Percentiles rank a stretch among this genome's conserved stretches.
Conservation (phyloP, 2,888 invertebrate species). For the Drosophila percnosoma region DNA sequence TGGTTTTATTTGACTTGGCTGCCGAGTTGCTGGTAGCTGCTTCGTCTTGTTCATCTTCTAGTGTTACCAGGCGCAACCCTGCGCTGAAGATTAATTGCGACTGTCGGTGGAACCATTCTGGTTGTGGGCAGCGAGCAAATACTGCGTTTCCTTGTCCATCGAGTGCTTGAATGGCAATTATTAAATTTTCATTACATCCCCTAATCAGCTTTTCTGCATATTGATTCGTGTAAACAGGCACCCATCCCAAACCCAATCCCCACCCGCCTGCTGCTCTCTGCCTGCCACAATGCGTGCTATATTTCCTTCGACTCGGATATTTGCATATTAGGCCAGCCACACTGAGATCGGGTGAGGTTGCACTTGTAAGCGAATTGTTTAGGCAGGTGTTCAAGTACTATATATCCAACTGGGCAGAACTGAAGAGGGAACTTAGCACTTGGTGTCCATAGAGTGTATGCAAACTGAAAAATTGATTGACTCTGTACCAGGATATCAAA, state of each 20-base stretch:
- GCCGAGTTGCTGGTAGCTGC: slow-evolving; percentile 37
- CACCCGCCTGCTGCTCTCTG: neutral
- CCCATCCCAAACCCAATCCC: neutral
- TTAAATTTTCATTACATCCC: slow-evolving; percentile 84
- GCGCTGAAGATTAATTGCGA: slow-evolving; percentile 70
- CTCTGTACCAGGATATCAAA: neutral
- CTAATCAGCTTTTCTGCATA: slow-evolving; percentile 82
- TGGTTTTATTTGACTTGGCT: slow-evolving; percentile 59
- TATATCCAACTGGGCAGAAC: slow-evolving; percentile 22
- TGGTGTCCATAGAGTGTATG: neutral
- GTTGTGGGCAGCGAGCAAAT: slow-evolving; percentile 2
- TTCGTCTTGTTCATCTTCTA: slow-evolving; percentile 42
- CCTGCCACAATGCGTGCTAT: slow-evolving; percentile 2
- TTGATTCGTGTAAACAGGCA: slow-evolving; percentile 71
- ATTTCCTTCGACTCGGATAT: slow-evolving; percentile 25
- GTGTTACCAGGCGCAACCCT: slow-evolving; percentile 60
- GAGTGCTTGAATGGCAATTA: slow-evolving; percentile 77
- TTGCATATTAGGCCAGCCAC: slow-evolving; percentile 27
- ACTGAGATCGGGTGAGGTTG: slow-evolving; percentile 19
- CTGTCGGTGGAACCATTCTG: slow-evolving; percentile 22
- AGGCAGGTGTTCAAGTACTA: slow-evolving; percentile 68
- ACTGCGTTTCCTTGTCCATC: slow-evolving; percentile 31
- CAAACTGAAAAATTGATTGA: slow-evolving; percentile 3
- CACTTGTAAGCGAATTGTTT: slow-evolving; percentile 35
- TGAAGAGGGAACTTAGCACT: neutral